Evolutionary conservation across 2,797 vertebrate genomes (phyloP).

Genomic region (Florisuga fusca): DNA sequence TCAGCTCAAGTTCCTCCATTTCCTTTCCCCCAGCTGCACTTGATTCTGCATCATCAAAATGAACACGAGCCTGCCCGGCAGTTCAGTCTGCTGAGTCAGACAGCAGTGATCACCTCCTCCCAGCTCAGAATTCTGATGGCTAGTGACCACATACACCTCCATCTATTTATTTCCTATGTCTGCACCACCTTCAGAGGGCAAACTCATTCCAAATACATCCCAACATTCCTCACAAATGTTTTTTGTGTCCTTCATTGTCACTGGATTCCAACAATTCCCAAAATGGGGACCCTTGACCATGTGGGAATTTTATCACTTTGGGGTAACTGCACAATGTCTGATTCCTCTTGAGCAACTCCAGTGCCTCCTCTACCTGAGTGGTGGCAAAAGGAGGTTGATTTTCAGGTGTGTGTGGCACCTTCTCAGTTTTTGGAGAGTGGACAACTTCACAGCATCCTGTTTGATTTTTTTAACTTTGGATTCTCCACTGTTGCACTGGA

Average conservation of each 20-base stretch:
- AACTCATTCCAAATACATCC: not conserved
- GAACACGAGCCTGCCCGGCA: not conserved
- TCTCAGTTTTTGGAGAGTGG: not conserved
- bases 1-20: not conserved
- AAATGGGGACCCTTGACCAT: not conserved
- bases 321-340: not conserved
- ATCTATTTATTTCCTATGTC: not conserved
- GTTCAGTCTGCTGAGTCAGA: not conserved
- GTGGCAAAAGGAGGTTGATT: fast-evolving
- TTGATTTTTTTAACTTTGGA: not conserved
- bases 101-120: not conserved
- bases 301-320: fast-evolving
- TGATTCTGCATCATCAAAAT: not conserved
- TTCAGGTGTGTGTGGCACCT: not conserved
- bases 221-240: not conserved
- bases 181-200: not conserved
- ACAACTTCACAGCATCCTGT: not conserved
- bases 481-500: not conserved
- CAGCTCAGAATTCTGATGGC: not conserved
- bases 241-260: not conserved
- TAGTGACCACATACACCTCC: not conserved
- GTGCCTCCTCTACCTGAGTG: too few relatives aligned
- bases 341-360: not conserved
- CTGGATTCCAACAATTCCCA: not conserved
- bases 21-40: slow-evolving; percentile 29